These are phyloP conservation scores for Spodoptera exigua DNA, from an alignment of 2,888 invertebrate genomes.

Conservation along the genomic window DNA sequence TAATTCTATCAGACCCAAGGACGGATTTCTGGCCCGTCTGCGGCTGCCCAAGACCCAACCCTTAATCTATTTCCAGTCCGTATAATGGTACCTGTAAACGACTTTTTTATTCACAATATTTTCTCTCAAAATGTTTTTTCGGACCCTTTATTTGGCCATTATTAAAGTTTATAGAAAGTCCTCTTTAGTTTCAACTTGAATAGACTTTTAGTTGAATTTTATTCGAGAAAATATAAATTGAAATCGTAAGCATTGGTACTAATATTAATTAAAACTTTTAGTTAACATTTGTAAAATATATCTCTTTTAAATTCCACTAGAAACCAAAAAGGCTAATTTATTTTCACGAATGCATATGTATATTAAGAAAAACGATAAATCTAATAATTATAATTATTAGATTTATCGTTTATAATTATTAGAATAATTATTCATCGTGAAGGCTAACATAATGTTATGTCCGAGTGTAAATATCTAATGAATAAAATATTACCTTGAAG, in stretches of 20 bases:
- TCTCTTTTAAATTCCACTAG: neutral
- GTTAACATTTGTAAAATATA: too few species aligned
- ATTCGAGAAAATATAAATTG: neutral
- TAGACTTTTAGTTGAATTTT: constrained; percentile 7
- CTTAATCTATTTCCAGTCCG: constrained; percentile 62
- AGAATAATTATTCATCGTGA: constrained; percentile 33
- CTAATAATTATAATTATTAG: constrained; percentile 31
- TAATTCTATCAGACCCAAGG: constrained; percentile 52
- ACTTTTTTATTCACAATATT: constrained; percentile 60
- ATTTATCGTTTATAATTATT: too few species aligned
- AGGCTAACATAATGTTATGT: constrained; percentile 42
- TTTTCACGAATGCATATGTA: neutral
- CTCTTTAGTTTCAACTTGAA: constrained; percentile 18
- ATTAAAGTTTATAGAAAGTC: constrained; percentile 35
- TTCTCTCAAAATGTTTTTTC: constrained; percentile 42
- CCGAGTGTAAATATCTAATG: constrained; percentile 57
- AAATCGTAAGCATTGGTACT: neutral
- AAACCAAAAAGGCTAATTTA: neutral
- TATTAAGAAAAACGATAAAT: constrained; percentile 12
- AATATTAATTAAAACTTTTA: too few species aligned
- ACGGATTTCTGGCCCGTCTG: constrained; percentile 45
- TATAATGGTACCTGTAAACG: constrained; percentile 58
- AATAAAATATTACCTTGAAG: constrained; percentile 56
- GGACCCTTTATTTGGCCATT: constrained; percentile 47
- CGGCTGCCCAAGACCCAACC: constrained; percentile 49